phyloP scores from a whole-genome alignment of 1,140 invertebrate genomes.

The Drosophila nigrodunni region DNA sequence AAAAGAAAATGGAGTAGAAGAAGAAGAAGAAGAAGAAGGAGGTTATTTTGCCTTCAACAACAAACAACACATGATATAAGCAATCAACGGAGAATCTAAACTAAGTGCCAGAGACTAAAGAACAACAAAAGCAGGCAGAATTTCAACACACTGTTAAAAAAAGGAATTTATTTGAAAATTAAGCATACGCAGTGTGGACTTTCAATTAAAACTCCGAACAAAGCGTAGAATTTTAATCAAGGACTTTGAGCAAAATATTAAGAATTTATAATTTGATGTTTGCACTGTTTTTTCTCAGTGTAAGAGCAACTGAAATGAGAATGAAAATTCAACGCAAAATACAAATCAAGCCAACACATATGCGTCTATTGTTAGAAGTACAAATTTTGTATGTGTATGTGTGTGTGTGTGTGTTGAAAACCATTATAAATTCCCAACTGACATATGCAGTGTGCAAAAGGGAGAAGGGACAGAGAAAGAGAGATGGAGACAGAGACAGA shows the following conservation, averaged over 20 bases:
- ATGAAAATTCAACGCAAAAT: conserved; percentile 3
- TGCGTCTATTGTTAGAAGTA: conserved; percentile 38
- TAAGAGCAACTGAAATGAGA: conserved; percentile 1
- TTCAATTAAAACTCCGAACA: too few relatives aligned
- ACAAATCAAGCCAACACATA: conserved; percentile 28
- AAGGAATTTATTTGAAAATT: too few relatives aligned
- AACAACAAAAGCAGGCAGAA: conserved; percentile 9
- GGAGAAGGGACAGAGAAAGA: neutral
- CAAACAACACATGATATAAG: conserved; percentile 55
- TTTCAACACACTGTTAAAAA: neutral
- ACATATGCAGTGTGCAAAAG: conserved; percentile 12
- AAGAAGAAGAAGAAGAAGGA: neutral
- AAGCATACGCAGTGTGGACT: too few relatives aligned
- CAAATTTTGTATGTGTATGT: conserved; percentile 12
- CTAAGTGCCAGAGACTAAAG: conserved; percentile 41
- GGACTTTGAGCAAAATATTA: too few relatives aligned
- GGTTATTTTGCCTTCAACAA: conserved; percentile 1
- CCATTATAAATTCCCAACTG: conserved; percentile 76
- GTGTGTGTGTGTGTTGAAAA: conserved; percentile 28
- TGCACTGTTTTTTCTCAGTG: too few relatives aligned
- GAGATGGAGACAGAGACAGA: too few relatives aligned
- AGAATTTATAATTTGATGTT: too few relatives aligned
- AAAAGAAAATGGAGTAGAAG: conserved; percentile 21
- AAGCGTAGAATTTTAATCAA: too few relatives aligned
- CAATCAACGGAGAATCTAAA: conserved; percentile 49